Percentiles rank a stretch among this genome's conserved stretches.
phyloP scores from a whole-genome alignment of 2,797 vertebrate species.

The Gadopsis marmoratus region DNA sequence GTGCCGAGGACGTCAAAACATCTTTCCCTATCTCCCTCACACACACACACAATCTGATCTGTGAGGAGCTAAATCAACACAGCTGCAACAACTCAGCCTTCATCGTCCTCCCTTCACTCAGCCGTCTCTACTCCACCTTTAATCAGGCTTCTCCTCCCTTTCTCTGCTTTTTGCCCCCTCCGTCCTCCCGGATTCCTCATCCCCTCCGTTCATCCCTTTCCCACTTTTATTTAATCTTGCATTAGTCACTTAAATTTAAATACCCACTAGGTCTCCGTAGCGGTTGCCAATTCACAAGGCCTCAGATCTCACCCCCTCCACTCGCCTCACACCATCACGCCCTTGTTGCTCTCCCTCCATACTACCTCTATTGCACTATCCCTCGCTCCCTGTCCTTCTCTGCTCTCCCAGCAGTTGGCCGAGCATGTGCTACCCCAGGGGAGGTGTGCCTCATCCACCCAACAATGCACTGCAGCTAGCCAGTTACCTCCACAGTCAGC shows the following conservation, averaged over 20 bases:
- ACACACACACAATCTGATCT: slow-evolving; percentile 41
- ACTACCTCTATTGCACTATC: not conserved
- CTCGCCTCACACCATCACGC: slow-evolving; percentile 28
- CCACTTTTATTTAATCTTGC: slow-evolving; percentile 55
- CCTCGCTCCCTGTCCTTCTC: slow-evolving; percentile 43
- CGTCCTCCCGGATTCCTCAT: slow-evolving; percentile 25
- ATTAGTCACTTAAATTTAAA: slow-evolving; percentile 59
- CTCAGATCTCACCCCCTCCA: slow-evolving; percentile 37
- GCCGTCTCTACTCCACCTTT: slow-evolving; percentile 60
- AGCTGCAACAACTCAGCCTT: slow-evolving; percentile 77
- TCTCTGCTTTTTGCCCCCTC: slow-evolving; percentile 53
- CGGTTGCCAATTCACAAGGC: slow-evolving; percentile 27
- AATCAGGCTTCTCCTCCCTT: slow-evolving; percentile 57
- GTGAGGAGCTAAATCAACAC: slow-evolving; percentile 77
- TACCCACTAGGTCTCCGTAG: slow-evolving; percentile 17
- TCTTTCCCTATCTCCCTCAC: not conserved
- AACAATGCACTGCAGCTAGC: slow-evolving; percentile 53
- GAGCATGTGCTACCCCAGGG: slow-evolving; percentile 48
- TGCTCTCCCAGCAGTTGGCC: slow-evolving; percentile 52
- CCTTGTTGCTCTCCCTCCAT: slow-evolving; percentile 22
- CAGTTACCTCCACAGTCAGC: slow-evolving; percentile 67
- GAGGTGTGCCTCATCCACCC: slow-evolving; percentile 52
- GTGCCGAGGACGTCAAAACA: slow-evolving; percentile 36
- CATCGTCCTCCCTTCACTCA: slow-evolving; percentile 52
- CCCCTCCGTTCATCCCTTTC: slow-evolving; percentile 30